phyloP scores from a whole-genome alignment of 1,140 invertebrate species.

The Chelonus insularis region DNA sequence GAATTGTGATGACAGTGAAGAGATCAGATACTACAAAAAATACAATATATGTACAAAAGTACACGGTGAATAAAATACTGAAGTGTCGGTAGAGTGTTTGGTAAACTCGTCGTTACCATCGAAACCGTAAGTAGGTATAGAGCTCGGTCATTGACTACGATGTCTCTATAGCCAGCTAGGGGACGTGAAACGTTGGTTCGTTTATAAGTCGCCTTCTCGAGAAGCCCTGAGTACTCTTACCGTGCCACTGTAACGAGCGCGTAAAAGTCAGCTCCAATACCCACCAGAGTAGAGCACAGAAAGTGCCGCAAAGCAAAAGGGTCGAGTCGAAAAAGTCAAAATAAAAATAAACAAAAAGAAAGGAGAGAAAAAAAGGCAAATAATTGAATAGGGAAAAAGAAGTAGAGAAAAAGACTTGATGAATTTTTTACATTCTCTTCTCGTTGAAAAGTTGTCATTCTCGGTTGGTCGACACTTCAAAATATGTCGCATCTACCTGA shows the following conservation, averaged over 20 bases:
- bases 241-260: conserved; percentile 8
- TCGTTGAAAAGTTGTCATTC: conserved; percentile 5
- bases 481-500: conserved; percentile 1
- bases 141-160: conserved; percentile 21
- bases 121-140: conserved; percentile 28
- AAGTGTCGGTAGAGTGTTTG: conserved; percentile 13
- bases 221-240: conserved; percentile 8
- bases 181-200: background rate
- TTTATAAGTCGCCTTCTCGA: conserved; percentile 8
- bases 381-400: background rate
- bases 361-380: background rate
- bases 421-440: conserved; percentile 12
- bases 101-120: conserved; percentile 28
- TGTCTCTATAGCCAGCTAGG: background rate
- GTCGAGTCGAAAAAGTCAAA: conserved; percentile 13
- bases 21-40: too few species aligned
- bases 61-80: background rate
- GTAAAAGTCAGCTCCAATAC: conserved; percentile 19
- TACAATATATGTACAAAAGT: background rate
- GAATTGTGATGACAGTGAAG: too few species aligned
- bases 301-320: conserved; percentile 1
- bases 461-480: background rate
- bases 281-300: background rate
- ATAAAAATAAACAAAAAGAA: conserved; percentile 6
- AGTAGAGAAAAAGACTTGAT: background rate